Evolutionary conservation across 2,113 vertebrate genomes (phyloP).

Genomic region (Lasiurus cinereus): DNA sequence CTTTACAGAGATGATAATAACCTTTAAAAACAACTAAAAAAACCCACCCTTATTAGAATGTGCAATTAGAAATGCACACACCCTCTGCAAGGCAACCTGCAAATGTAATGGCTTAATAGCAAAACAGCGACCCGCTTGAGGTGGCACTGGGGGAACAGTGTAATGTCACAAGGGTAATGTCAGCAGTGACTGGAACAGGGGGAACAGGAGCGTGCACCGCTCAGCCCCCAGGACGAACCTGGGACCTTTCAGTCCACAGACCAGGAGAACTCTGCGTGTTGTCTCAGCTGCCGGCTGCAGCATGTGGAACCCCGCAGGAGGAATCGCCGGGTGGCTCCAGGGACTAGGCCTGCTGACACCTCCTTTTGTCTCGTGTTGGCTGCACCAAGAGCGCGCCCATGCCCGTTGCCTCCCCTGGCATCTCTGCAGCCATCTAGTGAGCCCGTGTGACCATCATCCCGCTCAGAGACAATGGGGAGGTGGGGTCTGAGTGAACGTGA

Average conservation of each 20-base stretch:
- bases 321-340: too few relatives aligned
- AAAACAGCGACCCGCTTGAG: constrained; percentile 65
- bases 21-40: constrained; percentile 75
- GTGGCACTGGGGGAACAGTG: too few relatives aligned
- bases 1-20: constrained; percentile 75
- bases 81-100: constrained; percentile 55
- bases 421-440: neutral
- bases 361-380: neutral
- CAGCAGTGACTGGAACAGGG: too few relatives aligned
- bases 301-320: neutral
- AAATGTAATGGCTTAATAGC: constrained; percentile 75
- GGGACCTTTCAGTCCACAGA: too few relatives aligned
- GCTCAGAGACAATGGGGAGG: neutral
- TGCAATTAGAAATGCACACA: constrained; percentile 72
- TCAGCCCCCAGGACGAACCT: neutral
- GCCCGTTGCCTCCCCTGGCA: neutral
- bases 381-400: neutral
- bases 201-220: constrained; percentile 37
- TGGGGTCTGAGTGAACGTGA: neutral
- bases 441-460: accelerated
- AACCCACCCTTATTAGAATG: constrained; percentile 70
- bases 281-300: neutral
- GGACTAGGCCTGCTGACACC: neutral
- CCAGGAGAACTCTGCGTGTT: accelerated
- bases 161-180: too few relatives aligned